phyloP scores from a whole-genome alignment of 2,113 vertebrate species.

The Narcine bancroftii region DNA sequence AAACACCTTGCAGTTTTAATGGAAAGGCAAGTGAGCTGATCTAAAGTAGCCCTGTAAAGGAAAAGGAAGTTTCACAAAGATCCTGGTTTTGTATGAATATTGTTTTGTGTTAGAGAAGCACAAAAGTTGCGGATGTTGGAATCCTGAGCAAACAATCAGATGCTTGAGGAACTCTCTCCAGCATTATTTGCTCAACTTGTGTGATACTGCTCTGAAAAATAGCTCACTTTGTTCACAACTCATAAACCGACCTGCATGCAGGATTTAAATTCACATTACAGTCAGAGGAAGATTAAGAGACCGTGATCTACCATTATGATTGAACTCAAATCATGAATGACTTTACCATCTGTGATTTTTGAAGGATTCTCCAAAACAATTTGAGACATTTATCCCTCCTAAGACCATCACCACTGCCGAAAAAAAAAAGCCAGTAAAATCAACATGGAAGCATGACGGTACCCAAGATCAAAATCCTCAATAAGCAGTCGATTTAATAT shows the following conservation, averaged over 20 bases:
- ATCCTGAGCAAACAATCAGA: too few species aligned
- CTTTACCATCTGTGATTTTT: background rate
- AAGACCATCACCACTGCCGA: background rate
- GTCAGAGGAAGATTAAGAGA: background rate
- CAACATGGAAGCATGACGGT: background rate
- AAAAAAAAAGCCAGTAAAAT: background rate
- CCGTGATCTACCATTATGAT: background rate
- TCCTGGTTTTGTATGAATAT: background rate
- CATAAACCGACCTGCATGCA: background rate
- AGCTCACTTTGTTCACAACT: background rate
- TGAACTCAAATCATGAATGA: background rate
- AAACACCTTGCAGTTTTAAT: background rate
- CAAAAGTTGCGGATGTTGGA: too few species aligned
- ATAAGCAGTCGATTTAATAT: background rate
- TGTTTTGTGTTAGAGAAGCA: too few species aligned
- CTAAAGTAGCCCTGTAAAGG: background rate
- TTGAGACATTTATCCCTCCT: background rate
- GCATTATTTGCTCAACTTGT: too few species aligned
- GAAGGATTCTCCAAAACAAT: background rate
- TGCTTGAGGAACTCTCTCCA: too few species aligned
- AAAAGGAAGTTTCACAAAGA: background rate
- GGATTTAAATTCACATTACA: background rate
- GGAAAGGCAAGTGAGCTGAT: background rate
- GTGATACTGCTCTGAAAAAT: background rate
- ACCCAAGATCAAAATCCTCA: background rate